phyloP scores from a whole-genome alignment of 2,113 vertebrate genomes.

The Lepus timidus region DNA sequence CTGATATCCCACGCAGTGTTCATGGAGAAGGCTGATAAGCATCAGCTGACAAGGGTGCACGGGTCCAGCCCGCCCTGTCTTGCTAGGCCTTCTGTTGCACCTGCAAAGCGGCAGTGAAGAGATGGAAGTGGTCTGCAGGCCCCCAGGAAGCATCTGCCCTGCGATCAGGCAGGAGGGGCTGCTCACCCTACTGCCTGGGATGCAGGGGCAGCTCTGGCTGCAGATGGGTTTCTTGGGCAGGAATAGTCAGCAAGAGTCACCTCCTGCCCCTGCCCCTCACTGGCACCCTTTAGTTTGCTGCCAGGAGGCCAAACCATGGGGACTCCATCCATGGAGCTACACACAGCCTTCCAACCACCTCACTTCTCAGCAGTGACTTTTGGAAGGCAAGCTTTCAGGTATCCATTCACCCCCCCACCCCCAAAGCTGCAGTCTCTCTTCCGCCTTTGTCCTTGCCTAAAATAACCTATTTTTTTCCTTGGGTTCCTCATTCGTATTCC shows the following conservation, averaged over 20 bases:
- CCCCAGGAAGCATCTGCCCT: neutral
- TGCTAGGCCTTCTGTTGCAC: neutral
- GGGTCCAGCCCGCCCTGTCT: neutral
- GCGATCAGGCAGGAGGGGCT: neutral
- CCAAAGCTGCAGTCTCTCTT: neutral
- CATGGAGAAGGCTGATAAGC: neutral
- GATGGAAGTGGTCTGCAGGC: neutral
- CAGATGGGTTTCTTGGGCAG: neutral
- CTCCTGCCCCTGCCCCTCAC: neutral
- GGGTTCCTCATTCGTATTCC: neutral
- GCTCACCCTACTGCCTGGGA: neutral
- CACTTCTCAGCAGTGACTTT: neutral
- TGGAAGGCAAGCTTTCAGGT: neutral
- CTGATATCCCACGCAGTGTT: constrained; percentile 8
- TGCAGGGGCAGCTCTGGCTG: accelerated
- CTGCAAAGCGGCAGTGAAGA: neutral
- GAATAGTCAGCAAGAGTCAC: neutral
- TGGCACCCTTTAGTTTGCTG: neutral
- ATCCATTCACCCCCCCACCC: neutral
- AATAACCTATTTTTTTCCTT: neutral
- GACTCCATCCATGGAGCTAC: neutral
- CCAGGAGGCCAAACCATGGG: neutral
- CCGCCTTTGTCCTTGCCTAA: neutral
- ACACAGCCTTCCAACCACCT: neutral
- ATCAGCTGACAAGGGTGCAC: neutral